Percentiles rank a stretch among this genome's conserved stretches.
Conservation (phyloP, 2,797 vertebrate genomes). For the Pseudochirops cupreus region DNA sequence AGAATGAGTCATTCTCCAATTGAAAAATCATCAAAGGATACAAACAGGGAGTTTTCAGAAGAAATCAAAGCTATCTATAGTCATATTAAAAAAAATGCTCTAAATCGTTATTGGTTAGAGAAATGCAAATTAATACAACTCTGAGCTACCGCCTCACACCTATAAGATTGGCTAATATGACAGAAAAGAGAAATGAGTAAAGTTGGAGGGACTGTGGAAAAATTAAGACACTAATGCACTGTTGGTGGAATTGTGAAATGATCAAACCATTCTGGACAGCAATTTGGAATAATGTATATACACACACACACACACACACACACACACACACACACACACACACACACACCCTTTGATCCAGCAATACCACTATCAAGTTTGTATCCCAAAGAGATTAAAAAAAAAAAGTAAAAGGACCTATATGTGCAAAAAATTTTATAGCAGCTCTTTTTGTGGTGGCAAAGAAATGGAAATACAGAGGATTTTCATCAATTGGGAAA, state of each 20-base stretch:
- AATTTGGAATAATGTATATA: background rate
- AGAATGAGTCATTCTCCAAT: background rate
- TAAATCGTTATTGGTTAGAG: background rate
- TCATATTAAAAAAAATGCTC: background rate
- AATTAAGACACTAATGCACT: background rate
- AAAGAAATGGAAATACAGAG: background rate
- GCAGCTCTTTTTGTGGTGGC: background rate
- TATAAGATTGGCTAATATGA: background rate
- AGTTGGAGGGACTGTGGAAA: background rate
- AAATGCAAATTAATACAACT: background rate
- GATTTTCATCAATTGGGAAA: background rate
- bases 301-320: too few relatives aligned
- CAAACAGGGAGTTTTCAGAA: background rate
- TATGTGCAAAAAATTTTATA: background rate
- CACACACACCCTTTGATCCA: background rate
- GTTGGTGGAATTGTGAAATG: background rate
- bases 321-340: too few relatives aligned
- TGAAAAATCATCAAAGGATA: background rate
- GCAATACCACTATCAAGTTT: background rate
- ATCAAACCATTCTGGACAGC: background rate
- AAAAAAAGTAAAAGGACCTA: background rate
- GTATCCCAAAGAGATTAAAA: background rate
- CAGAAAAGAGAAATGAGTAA: background rate
- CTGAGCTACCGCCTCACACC: background rate
- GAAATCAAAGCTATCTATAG: background rate